Percentiles rank a stretch among this genome's conserved stretches.
Conservation (phyloP, 2,797 vertebrate species). For the Craterocephalus amniculus region DNA sequence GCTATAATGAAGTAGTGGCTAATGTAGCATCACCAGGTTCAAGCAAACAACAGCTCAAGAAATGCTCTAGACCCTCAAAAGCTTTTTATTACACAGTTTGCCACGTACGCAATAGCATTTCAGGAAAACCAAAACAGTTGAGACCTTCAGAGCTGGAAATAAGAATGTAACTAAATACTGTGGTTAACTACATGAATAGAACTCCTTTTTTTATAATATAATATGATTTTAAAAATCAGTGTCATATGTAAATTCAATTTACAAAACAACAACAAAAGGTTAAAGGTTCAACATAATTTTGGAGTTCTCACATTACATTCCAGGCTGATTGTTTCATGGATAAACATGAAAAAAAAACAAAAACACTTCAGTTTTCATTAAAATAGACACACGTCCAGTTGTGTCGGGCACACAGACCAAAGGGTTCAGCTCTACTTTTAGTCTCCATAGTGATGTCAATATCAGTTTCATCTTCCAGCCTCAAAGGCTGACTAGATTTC, state of each 20-base stretch:
- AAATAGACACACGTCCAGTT: constrained; percentile 27
- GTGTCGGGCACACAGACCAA: constrained; percentile 41
- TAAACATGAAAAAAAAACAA: constrained; percentile 37
- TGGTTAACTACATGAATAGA: not conserved
- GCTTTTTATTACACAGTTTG: not conserved
- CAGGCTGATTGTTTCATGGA: constrained; percentile 8
- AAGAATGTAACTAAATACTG: not conserved
- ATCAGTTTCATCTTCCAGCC: constrained; percentile 68
- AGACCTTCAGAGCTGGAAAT: not conserved
- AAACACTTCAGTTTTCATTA: constrained; percentile 21
- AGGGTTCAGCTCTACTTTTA: constrained; percentile 64
- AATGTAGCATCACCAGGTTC: too few species aligned
- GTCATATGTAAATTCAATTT: not conserved
- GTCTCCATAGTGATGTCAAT: constrained; percentile 75
- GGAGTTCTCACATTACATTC: constrained; percentile 17
- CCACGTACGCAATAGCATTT: too few species aligned
- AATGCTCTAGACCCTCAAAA: not conserved
- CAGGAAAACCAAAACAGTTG: too few species aligned
- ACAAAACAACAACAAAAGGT: too few species aligned
- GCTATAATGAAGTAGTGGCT: too few species aligned
- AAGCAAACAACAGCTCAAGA: not conserved
- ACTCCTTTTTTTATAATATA: not conserved
- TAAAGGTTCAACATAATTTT: constrained; percentile 12
- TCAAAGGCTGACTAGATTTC: constrained; percentile 77
- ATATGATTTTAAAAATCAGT: not conserved